Evolutionary conservation across 1,140 invertebrate genomes (phyloP), one percentile per base, ranked within the genome.

Genomic region (Drosophila busckii): DNA sequence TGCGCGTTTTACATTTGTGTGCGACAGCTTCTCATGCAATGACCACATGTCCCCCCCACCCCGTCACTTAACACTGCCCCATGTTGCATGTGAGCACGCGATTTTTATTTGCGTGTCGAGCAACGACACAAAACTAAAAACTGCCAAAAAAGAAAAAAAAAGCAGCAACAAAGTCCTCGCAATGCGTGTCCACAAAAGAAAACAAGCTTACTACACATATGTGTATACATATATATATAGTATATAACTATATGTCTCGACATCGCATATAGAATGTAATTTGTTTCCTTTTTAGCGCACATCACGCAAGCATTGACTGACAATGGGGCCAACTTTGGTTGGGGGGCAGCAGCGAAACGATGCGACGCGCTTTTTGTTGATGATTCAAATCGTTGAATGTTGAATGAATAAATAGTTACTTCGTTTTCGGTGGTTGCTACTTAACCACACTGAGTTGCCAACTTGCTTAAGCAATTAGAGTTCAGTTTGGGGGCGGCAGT

Each of bases 41-140:
- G 63, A 13, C 37, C 56, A 37, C 45, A 48, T 16, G 13, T 16
- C 2, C 8, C 29, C 15, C 13, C 9, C 15, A 9, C 13, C 31
- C 15, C 4, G 4, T 25, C 56, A 60, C 49, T 60, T 60, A 32
- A 60, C 62, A n/a, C n/a, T n/a, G n/a, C n/a, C n/a, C 52, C 48
- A 67, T 48, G 67, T 67, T 80, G 71, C 67, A 63, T 78, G 71
- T 68, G 52, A 60, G 64, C 71, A 80, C 71, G 67, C 73, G 67
- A 78, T 70, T 68, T 55, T 75, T 75, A 70, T 71, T 80, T 80
- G 71, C 71, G 71, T 78, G 71, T 63, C 67, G 48, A 48, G 20
- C n/a, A 20, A 12, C 34, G 55, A 70, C 49, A 63, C 61, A 66
- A 66, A 55, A 54, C n/a, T 34, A 29, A 38, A 38, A 34, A 49